Evolutionary conservation across 2,113 vertebrate species (phyloP), one percentile per base, ranked within the genome.

Genomic region (Manacus vitellinus): DNA sequence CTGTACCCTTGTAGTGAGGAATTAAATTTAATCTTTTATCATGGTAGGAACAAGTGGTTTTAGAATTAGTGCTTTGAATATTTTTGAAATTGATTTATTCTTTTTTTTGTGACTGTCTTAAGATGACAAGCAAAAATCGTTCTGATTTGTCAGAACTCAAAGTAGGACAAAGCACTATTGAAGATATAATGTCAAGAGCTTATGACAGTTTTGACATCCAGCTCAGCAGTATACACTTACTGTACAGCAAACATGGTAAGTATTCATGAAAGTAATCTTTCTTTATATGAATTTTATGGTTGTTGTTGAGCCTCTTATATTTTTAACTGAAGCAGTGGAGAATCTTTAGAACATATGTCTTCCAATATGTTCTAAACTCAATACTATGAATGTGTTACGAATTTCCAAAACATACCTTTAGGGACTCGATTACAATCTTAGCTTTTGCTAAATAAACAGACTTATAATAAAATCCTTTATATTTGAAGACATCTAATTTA

Each of bases 151-250:
- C 99, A 43, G 97, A 98, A 94, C 97, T 99, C 67, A 98, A 98
- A 33, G 96, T 96, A 67, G 94, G 94, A 80, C 98, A 97, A 82
- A 98, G 98, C 75, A 98, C 97, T 70, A 98, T 99, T 83, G 99
- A 99, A 98, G 99, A 99, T 93, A 99, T 99, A 97, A 99, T 99
- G 98, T 98, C 97, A 72, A 98, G 98, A 98, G 99, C 99, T 28
- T 99, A 99, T 47, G 99, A 99, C 95, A 98, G 97, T 87, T 99
- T 99, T 93, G 99, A 99, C 78, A 47, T 99, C 71, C 98, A 99
- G 16, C 99, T 99, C 43, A 99, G 97, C 95, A 99, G 98, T 92
- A 98, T 99, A 95, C 99, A 99, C 95, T 98, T 99, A 61, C 98
- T 99, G 35, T 99, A 99, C 66, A 99, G 99, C 94, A 99, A 98